Evolutionary conservation across 2,113 vertebrate genomes (phyloP).

Genomic region (Oryzias javanicus): DNA sequence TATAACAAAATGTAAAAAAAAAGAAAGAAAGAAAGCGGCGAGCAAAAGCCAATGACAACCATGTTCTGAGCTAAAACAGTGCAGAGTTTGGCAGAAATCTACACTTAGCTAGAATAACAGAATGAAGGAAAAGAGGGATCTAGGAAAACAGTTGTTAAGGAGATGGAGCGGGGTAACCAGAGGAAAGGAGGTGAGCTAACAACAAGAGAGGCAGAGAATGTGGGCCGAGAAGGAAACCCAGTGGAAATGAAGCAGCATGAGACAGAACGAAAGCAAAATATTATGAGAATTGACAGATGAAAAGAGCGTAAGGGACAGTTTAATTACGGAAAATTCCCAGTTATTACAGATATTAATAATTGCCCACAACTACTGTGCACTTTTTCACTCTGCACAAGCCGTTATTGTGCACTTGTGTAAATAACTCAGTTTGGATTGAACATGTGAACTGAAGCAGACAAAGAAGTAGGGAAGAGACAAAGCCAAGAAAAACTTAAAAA

Average conservation of each 20-base stretch:
- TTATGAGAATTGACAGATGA: slow-evolving; percentile 20
- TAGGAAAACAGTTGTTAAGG: slow-evolving; percentile 61
- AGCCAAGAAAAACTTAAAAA: slow-evolving; percentile 42
- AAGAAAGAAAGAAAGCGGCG: slow-evolving; percentile 2
- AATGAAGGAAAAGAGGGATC: slow-evolving; percentile 35
- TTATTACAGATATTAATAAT: slow-evolving; percentile 56
- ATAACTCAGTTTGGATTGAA: slow-evolving; percentile 44
- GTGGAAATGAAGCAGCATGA: slow-evolving; percentile 52
- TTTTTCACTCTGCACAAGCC: slow-evolving; percentile 44
- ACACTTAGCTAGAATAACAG: slow-evolving; percentile 65
- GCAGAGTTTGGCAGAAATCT: slow-evolving; percentile 68
- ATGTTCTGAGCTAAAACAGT: slow-evolving; percentile 55
- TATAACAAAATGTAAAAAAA: slow-evolving; percentile 1
- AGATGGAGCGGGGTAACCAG: slow-evolving; percentile 44
- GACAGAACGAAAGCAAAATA: slow-evolving; percentile 27
- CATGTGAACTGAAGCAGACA: slow-evolving; percentile 13
- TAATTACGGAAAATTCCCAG: slow-evolving; percentile 56
- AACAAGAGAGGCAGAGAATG: slow-evolving; percentile 30
- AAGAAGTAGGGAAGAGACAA: background rate
- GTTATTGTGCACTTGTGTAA: slow-evolving; percentile 52
- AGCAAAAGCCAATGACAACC: slow-evolving; percentile 54
- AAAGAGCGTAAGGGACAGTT: slow-evolving; percentile 9
- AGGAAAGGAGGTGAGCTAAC: slow-evolving; percentile 32
- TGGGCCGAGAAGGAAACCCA: slow-evolving; percentile 21
- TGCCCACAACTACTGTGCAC: slow-evolving; percentile 52